Evolutionary conservation across 2,888 invertebrate genomes (phyloP).

Genomic region (Hydrotaea diabolus): DNA sequence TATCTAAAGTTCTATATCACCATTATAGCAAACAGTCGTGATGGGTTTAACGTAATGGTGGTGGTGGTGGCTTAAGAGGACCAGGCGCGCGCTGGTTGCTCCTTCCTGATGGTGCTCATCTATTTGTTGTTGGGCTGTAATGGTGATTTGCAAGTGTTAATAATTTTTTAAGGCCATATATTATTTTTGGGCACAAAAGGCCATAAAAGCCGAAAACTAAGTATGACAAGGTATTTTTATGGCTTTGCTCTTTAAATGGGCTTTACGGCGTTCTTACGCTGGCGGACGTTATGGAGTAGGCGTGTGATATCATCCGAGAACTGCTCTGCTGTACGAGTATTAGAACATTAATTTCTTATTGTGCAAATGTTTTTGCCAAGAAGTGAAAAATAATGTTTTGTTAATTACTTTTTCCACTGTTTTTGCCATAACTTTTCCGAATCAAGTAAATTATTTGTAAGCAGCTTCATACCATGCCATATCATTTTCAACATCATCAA

Average conservation of each 20-base stretch:
- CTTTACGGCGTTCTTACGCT: constrained; percentile 14
- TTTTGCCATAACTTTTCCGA: constrained; percentile 35
- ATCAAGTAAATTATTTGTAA: constrained; percentile 55
- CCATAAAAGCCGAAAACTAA: constrained; percentile 64
- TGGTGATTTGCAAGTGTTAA: constrained; percentile 68
- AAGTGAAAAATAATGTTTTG: constrained; percentile 67
- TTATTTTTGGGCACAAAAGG: constrained; percentile 61
- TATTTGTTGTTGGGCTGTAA: constrained; percentile 44
- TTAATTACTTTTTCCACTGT: constrained; percentile 62
- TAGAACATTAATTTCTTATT: constrained; percentile 66
- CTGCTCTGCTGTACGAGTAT: constrained; percentile 27
- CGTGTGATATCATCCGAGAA: constrained; percentile 24
- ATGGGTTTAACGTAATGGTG: no score
- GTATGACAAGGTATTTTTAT: constrained; percentile 68
- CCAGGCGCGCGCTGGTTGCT: background rate
- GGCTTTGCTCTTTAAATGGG: constrained; percentile 49
- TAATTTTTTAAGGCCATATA: constrained; percentile 63
- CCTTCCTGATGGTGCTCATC: constrained; percentile 22
- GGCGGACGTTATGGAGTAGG: background rate
- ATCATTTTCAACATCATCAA: no score
- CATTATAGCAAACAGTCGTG: no score
- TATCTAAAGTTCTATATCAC: constrained; percentile 57
- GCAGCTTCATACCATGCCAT: no score
- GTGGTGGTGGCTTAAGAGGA: no score
- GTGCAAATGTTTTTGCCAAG: constrained; percentile 46